Evolutionary conservation across 92 coral and sea anemone genomes (phyloP).

Genomic region (Phymanthus crucifer): DNA sequence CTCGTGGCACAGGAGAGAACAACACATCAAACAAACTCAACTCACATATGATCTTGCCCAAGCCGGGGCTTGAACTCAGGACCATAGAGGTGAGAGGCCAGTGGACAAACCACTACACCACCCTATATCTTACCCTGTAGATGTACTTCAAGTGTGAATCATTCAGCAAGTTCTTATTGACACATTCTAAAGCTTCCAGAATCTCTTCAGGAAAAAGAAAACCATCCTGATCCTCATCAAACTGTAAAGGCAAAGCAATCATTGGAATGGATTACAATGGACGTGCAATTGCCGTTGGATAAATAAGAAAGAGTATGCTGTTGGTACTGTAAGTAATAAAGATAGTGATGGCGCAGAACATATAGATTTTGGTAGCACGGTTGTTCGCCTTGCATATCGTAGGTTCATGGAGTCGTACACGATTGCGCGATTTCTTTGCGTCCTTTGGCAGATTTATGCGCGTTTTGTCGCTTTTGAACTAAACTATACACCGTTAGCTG

Average conservation of each 20-base stretch:
- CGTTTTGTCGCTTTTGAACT: background rate
- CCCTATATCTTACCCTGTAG: conserved; percentile 70
- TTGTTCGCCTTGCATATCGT: background rate
- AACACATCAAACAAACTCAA: too few relatives aligned
- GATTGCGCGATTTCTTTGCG: background rate
- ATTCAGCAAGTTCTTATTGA: conserved; percentile 76
- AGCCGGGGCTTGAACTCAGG: too few relatives aligned
- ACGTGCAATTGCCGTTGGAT: background rate
- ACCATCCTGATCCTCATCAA: conserved; percentile 89
- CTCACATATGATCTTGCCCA: too few relatives aligned
- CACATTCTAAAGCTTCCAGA: conserved; percentile 85
- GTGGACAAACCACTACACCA: too few relatives aligned
- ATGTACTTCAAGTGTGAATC: conserved; percentile 88
- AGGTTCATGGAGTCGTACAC: background rate
- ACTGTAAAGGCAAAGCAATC: conserved; percentile 38
- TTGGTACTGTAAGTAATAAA: too few relatives aligned
- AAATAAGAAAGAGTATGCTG: background rate
- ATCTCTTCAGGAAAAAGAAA: conserved; percentile 86
- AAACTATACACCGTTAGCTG: too few relatives aligned
- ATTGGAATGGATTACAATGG: background rate
- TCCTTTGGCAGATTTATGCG: background rate
- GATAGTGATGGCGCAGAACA: too few relatives aligned
- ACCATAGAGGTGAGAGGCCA: too few relatives aligned
- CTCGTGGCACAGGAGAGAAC: too few relatives aligned
- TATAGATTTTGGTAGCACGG: too few relatives aligned